A percentile compares a stretch with the other conserved stretches of the same genome.
Evolutionary conservation across 2,888 invertebrate genomes (phyloP).

Genomic region (Cenopis cana): DNA sequence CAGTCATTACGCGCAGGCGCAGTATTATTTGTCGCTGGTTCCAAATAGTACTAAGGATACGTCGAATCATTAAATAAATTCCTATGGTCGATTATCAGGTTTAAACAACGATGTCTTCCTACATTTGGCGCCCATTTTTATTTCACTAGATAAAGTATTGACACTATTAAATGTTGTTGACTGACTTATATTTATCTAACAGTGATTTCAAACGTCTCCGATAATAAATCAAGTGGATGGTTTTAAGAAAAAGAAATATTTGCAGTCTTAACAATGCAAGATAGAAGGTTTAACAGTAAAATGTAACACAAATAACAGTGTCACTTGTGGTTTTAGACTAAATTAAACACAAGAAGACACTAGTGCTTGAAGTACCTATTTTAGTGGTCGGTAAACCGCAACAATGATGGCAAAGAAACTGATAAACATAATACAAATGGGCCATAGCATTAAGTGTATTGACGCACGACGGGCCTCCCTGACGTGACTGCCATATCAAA

Average conservation of each 20-base stretch:
- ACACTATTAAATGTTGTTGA: constrained; percentile 36
- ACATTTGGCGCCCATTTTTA: constrained; percentile 27
- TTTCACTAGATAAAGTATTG: constrained; percentile 33
- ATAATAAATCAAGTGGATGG: constrained; percentile 34
- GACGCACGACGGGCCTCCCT: constrained; percentile 47
- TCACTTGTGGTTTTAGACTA: constrained; percentile 10
- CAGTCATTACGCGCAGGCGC: constrained; percentile 62
- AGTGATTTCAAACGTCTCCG: constrained; percentile 19
- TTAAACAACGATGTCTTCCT: constrained; percentile 44
- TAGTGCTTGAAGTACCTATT: background rate
- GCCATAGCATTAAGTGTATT: constrained; percentile 45
- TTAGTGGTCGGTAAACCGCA: constrained; percentile 4
- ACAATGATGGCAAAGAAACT: constrained; percentile 32
- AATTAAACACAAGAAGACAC: background rate
- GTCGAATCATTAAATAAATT: constrained; percentile 64
- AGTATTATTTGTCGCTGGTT: constrained; percentile 63
- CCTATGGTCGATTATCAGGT: constrained; percentile 48
- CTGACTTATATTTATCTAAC: constrained; percentile 12
- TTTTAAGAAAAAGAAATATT: constrained; percentile 28
- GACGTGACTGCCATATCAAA: constrained; percentile 37
- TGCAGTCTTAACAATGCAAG: background rate
- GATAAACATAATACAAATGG: constrained; percentile 41
- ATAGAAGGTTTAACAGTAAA: constrained; percentile 18
- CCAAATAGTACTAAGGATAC: constrained; percentile 70
- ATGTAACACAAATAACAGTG: constrained; percentile 10